phyloP scores from a whole-genome alignment of 1,140 invertebrate species.

The Cydia strobilella region DNA sequence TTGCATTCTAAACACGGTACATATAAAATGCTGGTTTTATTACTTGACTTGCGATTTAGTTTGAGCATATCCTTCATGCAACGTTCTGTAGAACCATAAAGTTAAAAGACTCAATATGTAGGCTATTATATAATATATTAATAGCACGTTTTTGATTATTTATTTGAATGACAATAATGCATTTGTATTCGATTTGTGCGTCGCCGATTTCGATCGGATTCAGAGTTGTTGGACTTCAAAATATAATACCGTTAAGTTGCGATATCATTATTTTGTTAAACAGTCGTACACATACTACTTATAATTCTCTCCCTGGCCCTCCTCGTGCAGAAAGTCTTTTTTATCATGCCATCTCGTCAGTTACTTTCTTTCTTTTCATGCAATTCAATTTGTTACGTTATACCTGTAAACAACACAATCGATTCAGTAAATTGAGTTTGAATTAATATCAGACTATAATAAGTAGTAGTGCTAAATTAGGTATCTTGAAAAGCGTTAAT shows the following conservation, averaged over 20 bases:
- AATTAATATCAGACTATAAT: no score
- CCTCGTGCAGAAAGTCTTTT: no score
- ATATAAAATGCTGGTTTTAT: neutral
- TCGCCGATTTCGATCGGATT: constrained; percentile 47
- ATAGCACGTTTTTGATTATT: constrained; percentile 57
- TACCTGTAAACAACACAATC: no score
- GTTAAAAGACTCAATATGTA: constrained; percentile 54
- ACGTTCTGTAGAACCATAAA: constrained; percentile 39
- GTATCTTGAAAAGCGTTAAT: no score
- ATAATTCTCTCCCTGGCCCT: no score
- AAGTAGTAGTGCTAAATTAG: no score
- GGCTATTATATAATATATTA: constrained; percentile 60
- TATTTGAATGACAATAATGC: constrained; percentile 61
- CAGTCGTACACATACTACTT: neutral
- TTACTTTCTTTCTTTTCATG: no score
- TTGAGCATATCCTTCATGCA: constrained; percentile 30
- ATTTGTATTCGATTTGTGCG: constrained; percentile 54
- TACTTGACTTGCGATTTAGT: neutral
- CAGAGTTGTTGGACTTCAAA: constrained; percentile 24
- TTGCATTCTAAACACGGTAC: neutral
- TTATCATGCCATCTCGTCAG: no score
- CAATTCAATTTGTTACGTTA: no score
- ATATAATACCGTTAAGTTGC: neutral
- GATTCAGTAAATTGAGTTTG: no score
- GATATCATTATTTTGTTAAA: neutral